Percentiles rank a stretch among this genome's conserved stretches.
Evolutionary conservation across 2,113 vertebrate species (phyloP).

Genomic region (Crotalus horridus): DNA sequence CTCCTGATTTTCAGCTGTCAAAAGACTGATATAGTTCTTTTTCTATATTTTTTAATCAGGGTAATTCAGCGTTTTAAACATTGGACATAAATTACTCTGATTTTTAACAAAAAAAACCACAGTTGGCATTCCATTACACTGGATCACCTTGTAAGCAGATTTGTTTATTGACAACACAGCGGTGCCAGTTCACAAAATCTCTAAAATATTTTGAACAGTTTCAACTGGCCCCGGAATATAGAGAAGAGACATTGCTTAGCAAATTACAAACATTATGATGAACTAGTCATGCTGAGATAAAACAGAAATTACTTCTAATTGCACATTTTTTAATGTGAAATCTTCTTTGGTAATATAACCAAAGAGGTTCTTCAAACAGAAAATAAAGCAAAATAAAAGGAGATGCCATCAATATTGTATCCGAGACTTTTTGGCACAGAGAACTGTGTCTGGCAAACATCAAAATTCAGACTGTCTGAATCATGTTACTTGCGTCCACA

Average conservation of each 20-base stretch:
- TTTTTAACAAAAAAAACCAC: neutral
- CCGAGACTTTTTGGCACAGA: neutral
- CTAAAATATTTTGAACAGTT: constrained; percentile 18
- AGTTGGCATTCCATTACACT: neutral
- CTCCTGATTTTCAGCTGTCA: neutral
- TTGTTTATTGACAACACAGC: neutral
- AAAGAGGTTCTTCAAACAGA: constrained; percentile 2
- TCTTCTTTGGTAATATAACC: constrained; percentile 6
- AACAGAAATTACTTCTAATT: constrained; percentile 21
- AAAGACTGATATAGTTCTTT: neutral
- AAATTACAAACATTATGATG: constrained; percentile 22
- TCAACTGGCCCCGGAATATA: neutral
- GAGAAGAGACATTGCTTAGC: constrained; percentile 2
- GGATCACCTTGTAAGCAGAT: neutral
- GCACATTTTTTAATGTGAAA: neutral
- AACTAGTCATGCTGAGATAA: constrained; percentile 20
- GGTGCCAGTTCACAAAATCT: neutral
- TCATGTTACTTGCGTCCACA: neutral
- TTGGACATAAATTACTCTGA: neutral
- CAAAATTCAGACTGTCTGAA: neutral
- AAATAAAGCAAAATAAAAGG: neutral
- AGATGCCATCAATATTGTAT: neutral
- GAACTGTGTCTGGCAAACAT: neutral
- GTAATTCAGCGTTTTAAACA: neutral
- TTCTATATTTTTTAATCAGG: neutral